Conservation (phyloP, 2,797 vertebrate species). For the Amblyraja radiata region DNA sequence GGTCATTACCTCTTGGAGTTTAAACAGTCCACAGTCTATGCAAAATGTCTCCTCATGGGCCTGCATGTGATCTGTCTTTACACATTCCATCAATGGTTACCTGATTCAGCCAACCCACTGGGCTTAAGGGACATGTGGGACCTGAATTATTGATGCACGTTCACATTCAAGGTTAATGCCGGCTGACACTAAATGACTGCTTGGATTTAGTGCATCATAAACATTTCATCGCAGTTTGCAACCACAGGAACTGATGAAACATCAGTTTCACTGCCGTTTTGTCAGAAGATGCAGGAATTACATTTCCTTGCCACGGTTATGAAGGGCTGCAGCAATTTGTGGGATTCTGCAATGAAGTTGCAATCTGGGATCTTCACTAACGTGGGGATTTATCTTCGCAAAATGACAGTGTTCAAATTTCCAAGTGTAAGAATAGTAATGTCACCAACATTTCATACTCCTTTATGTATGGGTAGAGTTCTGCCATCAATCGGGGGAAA, state of each 20-base stretch:
- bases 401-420: not conserved
- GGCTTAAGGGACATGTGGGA: constrained; percentile 46
- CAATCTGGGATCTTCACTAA: not conserved
- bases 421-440: not conserved
- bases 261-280: not conserved
- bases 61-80: not conserved
- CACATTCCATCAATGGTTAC: constrained; percentile 8
- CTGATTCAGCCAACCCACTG: not conserved
- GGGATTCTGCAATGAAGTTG: not conserved
- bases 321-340: not conserved
- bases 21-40: not conserved
- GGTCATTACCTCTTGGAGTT: not conserved
- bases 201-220: constrained; percentile 69
- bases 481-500: no score
- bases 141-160: constrained; percentile 66
- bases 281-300: not conserved
- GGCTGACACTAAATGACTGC: constrained; percentile 75
- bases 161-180: constrained; percentile 64
- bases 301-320: not conserved
- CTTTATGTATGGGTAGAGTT: not conserved
- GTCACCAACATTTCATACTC: not conserved
- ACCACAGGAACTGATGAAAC: constrained; percentile 29
- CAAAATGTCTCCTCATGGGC: not conserved
- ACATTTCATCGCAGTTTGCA: constrained; percentile 60
- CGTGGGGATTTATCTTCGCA: not conserved